These are phyloP conservation scores for Catharus minimus DNA, from an alignment of 2,113 vertebrate genomes.

Conservation along the genomic window DNA sequence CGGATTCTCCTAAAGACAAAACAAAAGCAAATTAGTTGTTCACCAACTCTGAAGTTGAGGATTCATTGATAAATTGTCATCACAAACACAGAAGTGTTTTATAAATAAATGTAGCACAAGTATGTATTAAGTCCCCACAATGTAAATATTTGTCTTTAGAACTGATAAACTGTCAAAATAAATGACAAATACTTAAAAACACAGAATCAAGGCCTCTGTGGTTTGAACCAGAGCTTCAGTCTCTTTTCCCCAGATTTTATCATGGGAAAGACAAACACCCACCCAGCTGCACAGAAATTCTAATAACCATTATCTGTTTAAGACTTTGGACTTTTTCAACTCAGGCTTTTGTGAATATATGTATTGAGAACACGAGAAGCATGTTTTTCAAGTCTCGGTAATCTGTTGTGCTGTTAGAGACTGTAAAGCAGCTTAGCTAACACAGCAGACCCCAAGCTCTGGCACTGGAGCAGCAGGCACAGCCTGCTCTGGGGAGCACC, in stretches of 20 bases:
- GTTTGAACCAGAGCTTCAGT: background rate
- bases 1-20: slow-evolving; percentile 30
- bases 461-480: background rate
- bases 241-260: background rate
- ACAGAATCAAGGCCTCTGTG: background rate
- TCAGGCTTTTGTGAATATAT: background rate
- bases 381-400: background rate
- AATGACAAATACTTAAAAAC: background rate
- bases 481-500: background rate
- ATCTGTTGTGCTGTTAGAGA: background rate
- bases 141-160: background rate
- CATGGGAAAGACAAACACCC: background rate
- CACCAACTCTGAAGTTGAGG: background rate
- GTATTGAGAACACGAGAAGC: background rate
- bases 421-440: background rate
- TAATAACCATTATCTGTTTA: background rate
- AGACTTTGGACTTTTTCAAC: background rate
- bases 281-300: fast-evolving
- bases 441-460: background rate
- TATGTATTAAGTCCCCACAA: background rate
- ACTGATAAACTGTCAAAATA: background rate
- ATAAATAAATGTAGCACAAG: background rate
- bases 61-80: background rate
- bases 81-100: background rate
- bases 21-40: background rate